Evolutionary conservation across 2,888 invertebrate species (phyloP).

Genomic region (Gastrophysa polygoni): DNA sequence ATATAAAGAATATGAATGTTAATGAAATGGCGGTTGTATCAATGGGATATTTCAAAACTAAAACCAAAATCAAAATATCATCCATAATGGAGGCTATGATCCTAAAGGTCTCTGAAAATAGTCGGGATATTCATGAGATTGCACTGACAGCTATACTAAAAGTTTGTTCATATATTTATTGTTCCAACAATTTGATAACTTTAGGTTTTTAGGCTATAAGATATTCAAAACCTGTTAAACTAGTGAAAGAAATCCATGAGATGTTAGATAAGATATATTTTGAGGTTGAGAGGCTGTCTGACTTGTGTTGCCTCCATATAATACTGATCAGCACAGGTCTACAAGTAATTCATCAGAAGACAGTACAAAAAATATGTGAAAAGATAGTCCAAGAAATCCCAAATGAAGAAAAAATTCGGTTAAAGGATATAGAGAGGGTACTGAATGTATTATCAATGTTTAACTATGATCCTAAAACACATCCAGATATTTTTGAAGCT

Average conservation of each 20-base stretch:
- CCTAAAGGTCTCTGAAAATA: constrained; percentile 60
- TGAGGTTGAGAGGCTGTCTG: constrained; percentile 66
- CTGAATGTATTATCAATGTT: constrained; percentile 67
- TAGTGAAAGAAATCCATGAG: constrained; percentile 58
- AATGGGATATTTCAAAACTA: constrained; percentile 80
- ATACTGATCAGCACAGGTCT: constrained; percentile 66
- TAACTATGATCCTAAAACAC: constrained; percentile 62
- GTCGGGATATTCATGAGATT: constrained; percentile 67
- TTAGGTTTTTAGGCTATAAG: constrained; percentile 59
- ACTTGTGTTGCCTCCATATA: constrained; percentile 69
- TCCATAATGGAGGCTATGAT: constrained; percentile 58
- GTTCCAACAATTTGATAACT: neutral
- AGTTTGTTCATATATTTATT: constrained; percentile 41
- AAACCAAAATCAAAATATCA: constrained; percentile 65
- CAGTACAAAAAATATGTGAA: constrained; percentile 61
- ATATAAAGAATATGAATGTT: constrained; percentile 63
- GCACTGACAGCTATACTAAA: constrained; percentile 71
- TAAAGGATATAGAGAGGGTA: constrained; percentile 80
- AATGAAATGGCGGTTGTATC: constrained; percentile 74
- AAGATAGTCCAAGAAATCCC: constrained; percentile 61
- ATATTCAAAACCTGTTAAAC: constrained; percentile 61
- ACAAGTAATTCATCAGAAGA: constrained; percentile 58
- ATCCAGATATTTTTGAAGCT: constrained; percentile 56
- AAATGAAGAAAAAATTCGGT: constrained; percentile 54
- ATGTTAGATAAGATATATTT: constrained; percentile 63